Conservation (phyloP, 2,888 invertebrate genomes). For the Tenthredo scrophulariae region DNA sequence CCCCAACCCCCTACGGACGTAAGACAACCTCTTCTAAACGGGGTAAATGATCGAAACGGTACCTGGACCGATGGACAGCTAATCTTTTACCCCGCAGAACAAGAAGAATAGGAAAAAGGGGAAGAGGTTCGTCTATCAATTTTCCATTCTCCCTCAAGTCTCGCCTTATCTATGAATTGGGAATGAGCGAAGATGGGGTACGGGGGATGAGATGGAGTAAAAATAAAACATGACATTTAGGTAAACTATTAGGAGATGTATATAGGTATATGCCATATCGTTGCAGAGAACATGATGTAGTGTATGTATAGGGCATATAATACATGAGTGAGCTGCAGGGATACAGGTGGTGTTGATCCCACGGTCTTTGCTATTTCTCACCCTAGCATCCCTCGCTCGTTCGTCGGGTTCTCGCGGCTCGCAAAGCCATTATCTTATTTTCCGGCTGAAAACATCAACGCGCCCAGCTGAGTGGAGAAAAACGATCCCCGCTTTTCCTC, state of each 20-base stretch:
- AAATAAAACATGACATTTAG: too few relatives aligned
- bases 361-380: slow-evolving; percentile 71
- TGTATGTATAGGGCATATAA: not conserved
- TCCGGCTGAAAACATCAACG: slow-evolving; percentile 75
- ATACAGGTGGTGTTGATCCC: slow-evolving; percentile 70
- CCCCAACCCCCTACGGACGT: not conserved
- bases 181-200: too few relatives aligned
- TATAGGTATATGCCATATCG: not conserved
- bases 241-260: too few relatives aligned
- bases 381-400: slow-evolving; percentile 55
- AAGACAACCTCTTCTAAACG: slow-evolving; percentile 61
- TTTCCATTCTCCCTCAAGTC: not conserved
- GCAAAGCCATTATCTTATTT: slow-evolving; percentile 77
- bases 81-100: slow-evolving; percentile 64
- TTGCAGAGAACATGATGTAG: not conserved
- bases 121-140: not conserved
- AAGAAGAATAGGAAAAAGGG: not conserved
- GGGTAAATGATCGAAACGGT: slow-evolving; percentile 77
- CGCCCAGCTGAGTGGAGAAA: slow-evolving; percentile 73
- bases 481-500: slow-evolving; percentile 66
- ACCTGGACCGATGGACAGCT: slow-evolving; percentile 72
- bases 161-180: too few relatives aligned
- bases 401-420: slow-evolving; percentile 67
- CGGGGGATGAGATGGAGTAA: too few relatives aligned
- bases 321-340: slow-evolving; percentile 13